These are phyloP conservation scores for Tridacna crocea DNA, from an alignment of 2,888 invertebrate species.

Conservation along the genomic window DNA sequence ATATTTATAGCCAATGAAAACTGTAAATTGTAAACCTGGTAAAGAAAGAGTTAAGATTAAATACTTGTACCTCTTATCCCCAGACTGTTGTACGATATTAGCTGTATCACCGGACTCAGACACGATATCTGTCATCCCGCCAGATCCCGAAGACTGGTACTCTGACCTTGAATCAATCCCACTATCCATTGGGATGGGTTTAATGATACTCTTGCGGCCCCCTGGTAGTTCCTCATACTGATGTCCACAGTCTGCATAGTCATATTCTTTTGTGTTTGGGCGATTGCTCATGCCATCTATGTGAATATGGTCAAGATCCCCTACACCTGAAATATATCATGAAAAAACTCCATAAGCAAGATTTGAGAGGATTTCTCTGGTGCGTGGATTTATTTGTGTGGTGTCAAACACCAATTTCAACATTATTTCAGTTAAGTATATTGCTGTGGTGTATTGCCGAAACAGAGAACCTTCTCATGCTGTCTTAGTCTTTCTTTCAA, in stretches of 20 bases:
- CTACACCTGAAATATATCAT: constrained; percentile 50
- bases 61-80: constrained; percentile 66
- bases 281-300: constrained; percentile 51
- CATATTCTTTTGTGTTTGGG: constrained; percentile 49
- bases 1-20: no score
- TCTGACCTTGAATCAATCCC: constrained; percentile 56
- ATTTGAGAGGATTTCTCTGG: no score
- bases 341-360: not conserved
- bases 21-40: no score
- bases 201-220: constrained; percentile 51
- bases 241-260: constrained; percentile 63
- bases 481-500: not conserved
- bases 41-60: constrained; percentile 3
- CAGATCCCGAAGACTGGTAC: constrained; percentile 60
- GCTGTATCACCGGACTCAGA: constrained; percentile 48
- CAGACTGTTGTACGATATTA: constrained; percentile 39
- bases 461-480: no score
- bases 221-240: constrained; percentile 64
- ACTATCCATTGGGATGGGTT: constrained; percentile 41
- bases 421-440: no score
- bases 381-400: no score
- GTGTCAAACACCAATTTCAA: no score
- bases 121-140: constrained; percentile 47
- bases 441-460: no score
- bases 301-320: constrained; percentile 57